Evolutionary conservation across 30 jellyfish, hydroid and myxozoan species (phyloP).

Genomic region (Sanderia malayensis): DNA sequence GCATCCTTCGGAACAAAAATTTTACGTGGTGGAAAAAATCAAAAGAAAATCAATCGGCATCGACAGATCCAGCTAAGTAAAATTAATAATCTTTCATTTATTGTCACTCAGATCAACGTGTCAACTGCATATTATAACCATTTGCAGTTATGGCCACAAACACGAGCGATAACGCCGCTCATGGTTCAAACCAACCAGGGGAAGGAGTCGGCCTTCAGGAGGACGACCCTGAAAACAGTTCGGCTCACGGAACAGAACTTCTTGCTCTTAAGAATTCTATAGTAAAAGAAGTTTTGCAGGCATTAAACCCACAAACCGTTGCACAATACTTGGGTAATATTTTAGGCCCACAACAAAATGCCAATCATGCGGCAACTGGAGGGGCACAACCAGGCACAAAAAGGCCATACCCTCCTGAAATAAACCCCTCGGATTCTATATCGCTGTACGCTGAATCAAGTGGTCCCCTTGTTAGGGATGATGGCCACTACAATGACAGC

Average conservation of each 20-base stretch:
- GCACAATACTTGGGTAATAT: conserved; percentile 2
- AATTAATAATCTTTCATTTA: not conserved
- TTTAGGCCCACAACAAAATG: conserved; percentile 3
- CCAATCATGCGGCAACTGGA: conserved; percentile 3
- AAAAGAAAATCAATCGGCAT: not conserved
- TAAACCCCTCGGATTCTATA: not conserved
- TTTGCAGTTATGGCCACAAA: not conserved
- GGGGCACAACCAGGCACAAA: conserved; percentile 6
- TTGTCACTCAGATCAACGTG: not conserved
- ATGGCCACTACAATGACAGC: conserved; percentile 3
- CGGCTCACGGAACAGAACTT: not conserved
- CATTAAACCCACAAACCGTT: conserved; percentile 1
- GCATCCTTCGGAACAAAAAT: conserved; percentile 2
- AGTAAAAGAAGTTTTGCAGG: conserved; percentile 2
- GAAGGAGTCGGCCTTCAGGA: conserved; percentile 3
- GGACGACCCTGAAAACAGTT: not conserved
- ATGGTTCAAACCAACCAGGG: conserved; percentile 2
- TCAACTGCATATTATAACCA: not conserved
- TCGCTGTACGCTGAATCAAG: conserved; percentile 5
- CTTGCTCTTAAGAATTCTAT: not conserved
- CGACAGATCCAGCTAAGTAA: conserved; percentile 1
- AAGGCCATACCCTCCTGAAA: conserved; percentile 4
- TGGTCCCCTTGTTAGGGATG: conserved; percentile 4
- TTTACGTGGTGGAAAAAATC: conserved; percentile 2
- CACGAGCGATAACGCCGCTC: conserved; percentile 8